phyloP scores from a whole-genome alignment of 2,113 vertebrate genomes.

The Galemys pyrenaicus region DNA sequence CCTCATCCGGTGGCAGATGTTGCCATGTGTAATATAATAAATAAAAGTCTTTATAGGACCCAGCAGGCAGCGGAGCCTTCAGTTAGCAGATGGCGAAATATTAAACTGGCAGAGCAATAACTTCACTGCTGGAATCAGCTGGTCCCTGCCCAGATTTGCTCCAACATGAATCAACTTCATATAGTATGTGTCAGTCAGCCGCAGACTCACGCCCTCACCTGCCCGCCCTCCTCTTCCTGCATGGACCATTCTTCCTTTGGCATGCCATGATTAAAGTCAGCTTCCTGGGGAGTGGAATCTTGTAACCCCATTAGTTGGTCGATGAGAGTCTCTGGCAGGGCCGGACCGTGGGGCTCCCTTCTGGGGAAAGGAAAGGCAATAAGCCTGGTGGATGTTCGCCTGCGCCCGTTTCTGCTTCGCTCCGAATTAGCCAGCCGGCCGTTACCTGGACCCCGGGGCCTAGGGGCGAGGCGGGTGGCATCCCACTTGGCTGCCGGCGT shows the following conservation, averaged over 20 bases:
- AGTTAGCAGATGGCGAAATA: conserved; percentile 88
- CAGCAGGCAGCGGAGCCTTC: conserved; percentile 85
- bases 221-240: background rate
- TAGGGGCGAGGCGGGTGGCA: background rate
- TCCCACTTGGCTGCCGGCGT: background rate
- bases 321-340: conserved; percentile 55
- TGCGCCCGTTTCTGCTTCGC: background rate
- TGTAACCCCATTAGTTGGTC: conserved; percentile 52
- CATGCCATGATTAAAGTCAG: conserved; percentile 45
- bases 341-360: background rate
- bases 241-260: background rate
- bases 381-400: conserved; percentile 13
- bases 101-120: conserved; percentile 86
- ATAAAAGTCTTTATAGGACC: conserved; percentile 89
- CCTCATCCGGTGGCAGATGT: conserved; percentile 85
- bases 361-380: background rate
- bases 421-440: background rate
- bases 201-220: background rate
- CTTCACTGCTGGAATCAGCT: conserved; percentile 82
- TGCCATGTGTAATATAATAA: conserved; percentile 88
- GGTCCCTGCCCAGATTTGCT: conserved; percentile 77
- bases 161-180: conserved; percentile 75
- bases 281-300: conserved; percentile 47
- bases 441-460: background rate
- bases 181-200: conserved; percentile 71